Conservation (phyloP, 2,113 vertebrate genomes). For the Emydura subglobosa region DNA sequence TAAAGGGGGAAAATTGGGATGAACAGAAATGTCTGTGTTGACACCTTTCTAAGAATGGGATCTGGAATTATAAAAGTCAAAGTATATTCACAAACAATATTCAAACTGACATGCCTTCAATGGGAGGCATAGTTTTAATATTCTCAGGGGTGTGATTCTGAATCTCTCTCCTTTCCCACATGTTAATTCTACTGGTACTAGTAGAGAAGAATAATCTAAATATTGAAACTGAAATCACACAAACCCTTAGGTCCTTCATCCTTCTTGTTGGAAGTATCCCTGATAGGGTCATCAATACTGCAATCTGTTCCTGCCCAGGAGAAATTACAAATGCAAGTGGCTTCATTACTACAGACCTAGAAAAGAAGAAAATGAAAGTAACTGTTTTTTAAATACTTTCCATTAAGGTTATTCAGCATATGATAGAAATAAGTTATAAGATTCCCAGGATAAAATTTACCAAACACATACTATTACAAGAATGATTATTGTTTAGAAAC, state of each 20-base stretch:
- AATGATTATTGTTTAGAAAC: not conserved
- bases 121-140: not conserved
- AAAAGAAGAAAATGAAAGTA: slow-evolving; percentile 24
- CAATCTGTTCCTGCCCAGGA: slow-evolving; percentile 99
- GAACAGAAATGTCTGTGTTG: not conserved
- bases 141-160: not conserved
- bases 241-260: slow-evolving; percentile 96
- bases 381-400: not conserved
- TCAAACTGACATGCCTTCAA: slow-evolving; percentile 23
- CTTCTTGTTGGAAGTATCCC: slow-evolving; percentile 81
- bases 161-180: not conserved
- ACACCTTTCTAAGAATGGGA: slow-evolving; percentile 14
- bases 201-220: not conserved
- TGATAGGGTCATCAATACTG: slow-evolving; percentile 95
- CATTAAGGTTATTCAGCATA: not conserved
- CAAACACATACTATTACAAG: not conserved
- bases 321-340: slow-evolving; percentile 93
- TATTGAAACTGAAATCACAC: slow-evolving; percentile 82
- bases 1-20: not conserved
- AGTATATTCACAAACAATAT: not conserved
- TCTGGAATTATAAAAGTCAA: slow-evolving; percentile 1
- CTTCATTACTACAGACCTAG: slow-evolving; percentile 98
- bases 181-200: not conserved
- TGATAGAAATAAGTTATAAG: not conserved
- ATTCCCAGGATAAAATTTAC: not conserved